Conservation (phyloP, 2,113 vertebrate genomes). For the Lepisosteus oculatus region DNA sequence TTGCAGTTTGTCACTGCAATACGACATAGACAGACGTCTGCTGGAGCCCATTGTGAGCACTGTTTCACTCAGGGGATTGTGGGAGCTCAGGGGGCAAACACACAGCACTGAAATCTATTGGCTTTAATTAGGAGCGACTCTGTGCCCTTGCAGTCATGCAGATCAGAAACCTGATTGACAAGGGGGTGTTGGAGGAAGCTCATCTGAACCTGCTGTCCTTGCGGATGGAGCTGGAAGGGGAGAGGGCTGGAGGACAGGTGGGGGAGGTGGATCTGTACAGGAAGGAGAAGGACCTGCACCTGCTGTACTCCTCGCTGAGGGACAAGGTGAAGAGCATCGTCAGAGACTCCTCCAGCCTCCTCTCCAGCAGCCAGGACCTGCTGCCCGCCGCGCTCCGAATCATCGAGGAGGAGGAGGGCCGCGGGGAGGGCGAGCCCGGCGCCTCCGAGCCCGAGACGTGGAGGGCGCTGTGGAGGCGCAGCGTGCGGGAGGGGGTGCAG, state of each 20-base stretch:
- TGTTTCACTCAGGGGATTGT: background rate
- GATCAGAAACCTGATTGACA: constrained; percentile 64
- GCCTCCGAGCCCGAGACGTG: constrained; percentile 39
- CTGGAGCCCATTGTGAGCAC: too few species aligned
- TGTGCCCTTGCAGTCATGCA: constrained; percentile 57
- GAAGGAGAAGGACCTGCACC: constrained; percentile 63
- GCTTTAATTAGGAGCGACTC: background rate
- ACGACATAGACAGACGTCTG: too few species aligned
- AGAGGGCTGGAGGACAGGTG: constrained; percentile 12
- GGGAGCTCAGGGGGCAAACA: background rate
- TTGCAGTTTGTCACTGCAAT: background rate
- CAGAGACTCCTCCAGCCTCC: constrained; percentile 43
- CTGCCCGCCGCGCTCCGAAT: constrained; percentile 49
- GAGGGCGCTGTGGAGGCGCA: constrained; percentile 57
- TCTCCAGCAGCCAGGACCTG: constrained; percentile 41
- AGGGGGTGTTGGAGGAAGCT: constrained; percentile 55
- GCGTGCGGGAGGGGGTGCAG: constrained; percentile 44
- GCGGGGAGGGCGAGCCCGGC: constrained; percentile 28
- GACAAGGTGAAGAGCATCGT: constrained; percentile 51
- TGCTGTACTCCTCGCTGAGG: constrained; percentile 50
- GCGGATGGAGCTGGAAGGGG: constrained; percentile 50
- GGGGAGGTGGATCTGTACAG: constrained; percentile 40
- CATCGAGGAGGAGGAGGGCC: constrained; percentile 62
- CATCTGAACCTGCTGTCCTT: constrained; percentile 60
- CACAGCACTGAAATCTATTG: background rate